Evolutionary conservation across 1,140 invertebrate genomes (phyloP).

Genomic region (Condylostylus longicornis): DNA sequence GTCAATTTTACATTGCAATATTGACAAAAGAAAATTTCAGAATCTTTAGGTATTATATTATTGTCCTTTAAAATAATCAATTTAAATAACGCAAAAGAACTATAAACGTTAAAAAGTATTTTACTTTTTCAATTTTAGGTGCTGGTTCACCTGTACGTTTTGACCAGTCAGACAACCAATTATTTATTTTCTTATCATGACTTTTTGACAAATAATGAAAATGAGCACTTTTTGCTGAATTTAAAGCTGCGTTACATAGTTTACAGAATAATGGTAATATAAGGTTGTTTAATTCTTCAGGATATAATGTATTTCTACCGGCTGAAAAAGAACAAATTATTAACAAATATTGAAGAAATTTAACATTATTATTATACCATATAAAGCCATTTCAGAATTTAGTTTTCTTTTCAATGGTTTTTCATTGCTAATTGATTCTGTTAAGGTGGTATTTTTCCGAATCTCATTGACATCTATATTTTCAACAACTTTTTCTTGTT

Average conservation of each 20-base stretch:
- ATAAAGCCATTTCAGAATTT: no score
- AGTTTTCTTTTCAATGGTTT: no score
- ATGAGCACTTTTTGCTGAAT: conserved; percentile 29
- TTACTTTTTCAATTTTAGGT: conserved; percentile 14
- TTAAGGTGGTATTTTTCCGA: no score
- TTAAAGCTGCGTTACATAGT: conserved; percentile 30
- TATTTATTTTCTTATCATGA: conserved; percentile 33
- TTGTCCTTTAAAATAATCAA: background rate
- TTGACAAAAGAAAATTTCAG: conserved; percentile 29
- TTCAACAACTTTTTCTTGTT: no score
- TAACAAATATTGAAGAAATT: no score
- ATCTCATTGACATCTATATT: no score
- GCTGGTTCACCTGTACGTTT: conserved; percentile 21
- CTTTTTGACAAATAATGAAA: conserved; percentile 35
- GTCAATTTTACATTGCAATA: conserved; percentile 33
- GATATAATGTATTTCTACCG: conserved; percentile 23
- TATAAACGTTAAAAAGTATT: background rate
- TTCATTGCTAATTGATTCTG: no score
- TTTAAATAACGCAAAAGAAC: background rate
- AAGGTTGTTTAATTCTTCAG: conserved; percentile 30
- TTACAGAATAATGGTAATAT: conserved; percentile 33
- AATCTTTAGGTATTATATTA: conserved; percentile 16
- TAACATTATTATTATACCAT: no score
- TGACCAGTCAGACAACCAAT: conserved; percentile 27
- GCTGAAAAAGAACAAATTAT: no score